Percentiles rank a stretch among this genome's conserved stretches.
These are phyloP conservation scores for Hystrix cristata DNA, from an alignment of 2,113 vertebrate species.

Conservation along the genomic window DNA sequence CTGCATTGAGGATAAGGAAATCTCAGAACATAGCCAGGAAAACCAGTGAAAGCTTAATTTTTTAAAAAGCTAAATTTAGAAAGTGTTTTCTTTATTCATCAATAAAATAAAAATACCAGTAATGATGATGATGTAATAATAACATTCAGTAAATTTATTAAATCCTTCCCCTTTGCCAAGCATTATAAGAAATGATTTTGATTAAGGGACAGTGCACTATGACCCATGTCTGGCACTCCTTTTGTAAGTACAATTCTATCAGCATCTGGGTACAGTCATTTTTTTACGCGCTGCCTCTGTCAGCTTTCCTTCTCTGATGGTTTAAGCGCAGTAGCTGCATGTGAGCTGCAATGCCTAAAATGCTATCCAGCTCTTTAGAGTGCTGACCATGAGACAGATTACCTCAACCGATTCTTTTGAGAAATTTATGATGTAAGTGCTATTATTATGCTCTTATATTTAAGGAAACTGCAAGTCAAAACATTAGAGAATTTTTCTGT, in stretches of 20 bases:
- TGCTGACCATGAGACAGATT: not conserved
- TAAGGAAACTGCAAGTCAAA: slow-evolving; percentile 16
- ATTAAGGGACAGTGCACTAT: not conserved
- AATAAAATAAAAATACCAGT: not conserved
- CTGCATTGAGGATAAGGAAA: not conserved
- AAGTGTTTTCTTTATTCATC: not conserved
- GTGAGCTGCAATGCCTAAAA: not conserved
- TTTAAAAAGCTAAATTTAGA: not conserved
- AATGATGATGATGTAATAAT: not conserved
- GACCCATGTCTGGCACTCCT: not conserved
- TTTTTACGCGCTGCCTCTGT: not conserved
- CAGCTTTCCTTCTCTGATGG: not conserved
- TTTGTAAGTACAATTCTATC: not conserved
- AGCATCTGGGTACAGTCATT: not conserved
- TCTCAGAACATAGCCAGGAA: not conserved
- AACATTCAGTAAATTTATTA: not conserved
- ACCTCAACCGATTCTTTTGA: not conserved
- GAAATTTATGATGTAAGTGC: not conserved
- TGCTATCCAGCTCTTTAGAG: not conserved
- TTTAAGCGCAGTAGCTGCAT: not conserved
- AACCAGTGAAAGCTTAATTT: not conserved
- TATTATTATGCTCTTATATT: not conserved
- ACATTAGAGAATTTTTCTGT: not conserved
- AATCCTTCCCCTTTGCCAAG: not conserved
- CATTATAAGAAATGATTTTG: not conserved